Evolutionary conservation across 2,113 vertebrate species (phyloP).

Genomic region (Hydrolagus affinis): DNA sequence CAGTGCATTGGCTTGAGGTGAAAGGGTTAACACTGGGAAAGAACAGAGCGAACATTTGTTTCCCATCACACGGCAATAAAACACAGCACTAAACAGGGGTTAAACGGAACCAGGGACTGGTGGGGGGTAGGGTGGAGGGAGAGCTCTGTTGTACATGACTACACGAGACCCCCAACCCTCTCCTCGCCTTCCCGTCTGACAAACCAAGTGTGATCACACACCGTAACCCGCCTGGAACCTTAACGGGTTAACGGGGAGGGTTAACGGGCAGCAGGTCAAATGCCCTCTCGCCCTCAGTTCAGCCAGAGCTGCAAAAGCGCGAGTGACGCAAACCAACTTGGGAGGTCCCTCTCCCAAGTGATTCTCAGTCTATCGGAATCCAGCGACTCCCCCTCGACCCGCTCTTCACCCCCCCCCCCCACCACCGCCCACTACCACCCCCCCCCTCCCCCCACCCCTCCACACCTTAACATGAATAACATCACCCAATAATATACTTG

Average conservation of each 20-base stretch:
- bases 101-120: conserved; percentile 41
- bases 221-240: not conserved
- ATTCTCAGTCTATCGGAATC: too few species aligned
- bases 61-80: not conserved
- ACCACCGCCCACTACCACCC: too few species aligned
- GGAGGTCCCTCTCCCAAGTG: not conserved
- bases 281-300: conserved; percentile 1
- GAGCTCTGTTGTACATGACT: not conserved
- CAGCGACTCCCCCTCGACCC: too few species aligned
- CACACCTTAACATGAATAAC: too few species aligned
- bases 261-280: conserved; percentile 10
- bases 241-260: not conserved
- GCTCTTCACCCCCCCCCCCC: too few species aligned
- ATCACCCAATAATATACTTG: too few species aligned
- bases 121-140: too few species aligned
- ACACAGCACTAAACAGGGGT: conserved; percentile 32
- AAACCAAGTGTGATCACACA: not conserved
- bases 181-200: conserved; percentile 26
- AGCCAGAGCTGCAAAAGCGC: not conserved
- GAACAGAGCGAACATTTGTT: conserved; percentile 4
- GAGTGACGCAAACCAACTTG: not conserved
- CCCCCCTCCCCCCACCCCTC: too few species aligned
- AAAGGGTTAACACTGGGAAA: conserved; percentile 15
- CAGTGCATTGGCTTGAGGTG: too few species aligned
- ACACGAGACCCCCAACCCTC: not conserved